Evolutionary conservation across 2,113 vertebrate genomes (phyloP), one percentile per base, ranked within the genome.

Genomic region (Kryptolebias marmoratus): DNA sequence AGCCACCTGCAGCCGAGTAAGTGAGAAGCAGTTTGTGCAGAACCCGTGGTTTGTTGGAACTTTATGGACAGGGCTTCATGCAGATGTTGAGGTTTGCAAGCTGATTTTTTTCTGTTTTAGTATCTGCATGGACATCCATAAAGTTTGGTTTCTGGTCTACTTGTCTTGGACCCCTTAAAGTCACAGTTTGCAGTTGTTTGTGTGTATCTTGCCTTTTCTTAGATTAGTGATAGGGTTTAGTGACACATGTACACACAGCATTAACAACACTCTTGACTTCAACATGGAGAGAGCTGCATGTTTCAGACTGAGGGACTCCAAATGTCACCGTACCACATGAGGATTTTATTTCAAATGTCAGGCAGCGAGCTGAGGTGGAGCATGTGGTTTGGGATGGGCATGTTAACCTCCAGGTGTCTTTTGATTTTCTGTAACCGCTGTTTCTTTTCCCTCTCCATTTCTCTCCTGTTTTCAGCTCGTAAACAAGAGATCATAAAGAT

Each of bases 401-500:
- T 59, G 52, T 77, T 79, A 3, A 42, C 53, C 18, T 65, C 48
- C 50, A 55, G 30, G 31, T 62, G 31, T 48, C 44, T 48, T 50
- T 22, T 47, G 57, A 62, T 58, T 3, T 7, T 62, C 5, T 77
- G 27, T 70, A 45, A 80, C 68, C 14, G 81, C 11, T 62, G 15
- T 62, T n/a, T 14, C 49, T 12, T 50, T 11, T 5, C 11, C 36
- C 15, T 32, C 44, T 42, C 1, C 13, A 36, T 4, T 36, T 36
- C 7, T 47, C 56, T 6, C 48, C 15, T 48, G 0, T 69, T 31
- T 78, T 56, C 75, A 99, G 98, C 96, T 91, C 96, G 98, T 84
- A 99, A 99, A 91, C 98, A 99, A 84, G 98, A 99, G 89, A 98
- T 99, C 85, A 98, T 99, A 90, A 99, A 99, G 93, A 99, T 99